Percentiles rank a stretch among this genome's conserved stretches.
These are phyloP conservation scores for Habroteleia sp. DNA, from an alignment of 2,888 invertebrate genomes.

Conservation along the genomic window DNA sequence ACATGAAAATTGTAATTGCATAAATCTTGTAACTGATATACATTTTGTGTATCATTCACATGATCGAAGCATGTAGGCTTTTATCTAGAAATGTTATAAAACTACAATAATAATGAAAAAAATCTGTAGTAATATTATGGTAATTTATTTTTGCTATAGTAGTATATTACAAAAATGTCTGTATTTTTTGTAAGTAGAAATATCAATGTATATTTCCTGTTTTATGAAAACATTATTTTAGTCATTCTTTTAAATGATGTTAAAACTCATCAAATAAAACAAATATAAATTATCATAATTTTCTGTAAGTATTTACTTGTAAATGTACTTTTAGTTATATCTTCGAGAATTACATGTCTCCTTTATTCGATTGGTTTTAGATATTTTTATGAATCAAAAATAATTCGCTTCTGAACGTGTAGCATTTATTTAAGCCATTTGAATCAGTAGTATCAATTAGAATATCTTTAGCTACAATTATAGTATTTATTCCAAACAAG, in stretches of 20 bases:
- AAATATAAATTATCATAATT: conserved; percentile 35
- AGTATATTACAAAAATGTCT: too few relatives aligned
- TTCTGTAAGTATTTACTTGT: conserved; percentile 42
- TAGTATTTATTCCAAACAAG: conserved; percentile 29
- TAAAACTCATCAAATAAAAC: conserved; percentile 20
- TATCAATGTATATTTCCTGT: too few relatives aligned
- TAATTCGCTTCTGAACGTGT: conserved; percentile 29
- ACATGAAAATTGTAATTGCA: too few relatives aligned
- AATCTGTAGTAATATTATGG: too few relatives aligned
- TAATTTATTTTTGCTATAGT: too few relatives aligned
- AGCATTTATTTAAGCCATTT: conserved; percentile 26
- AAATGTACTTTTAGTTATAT: conserved; percentile 40
- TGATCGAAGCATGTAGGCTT: too few relatives aligned
- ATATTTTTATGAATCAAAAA: conserved; percentile 34
- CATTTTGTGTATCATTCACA: too few relatives aligned
- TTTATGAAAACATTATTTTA: conserved; percentile 13
- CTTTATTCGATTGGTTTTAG: conserved; percentile 35
- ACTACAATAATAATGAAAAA: too few relatives aligned
- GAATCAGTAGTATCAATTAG: conserved; percentile 35
- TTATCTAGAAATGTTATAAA: too few relatives aligned
- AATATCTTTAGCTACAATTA: conserved; percentile 14
- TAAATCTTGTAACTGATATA: too few relatives aligned
- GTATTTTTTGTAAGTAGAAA: too few relatives aligned
- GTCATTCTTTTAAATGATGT: conserved; percentile 11
- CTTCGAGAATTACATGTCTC: conserved; percentile 34